Base-by-base conservation (phyloP, 2,888 invertebrate genomes). In the Aleiodes leptofemur region DNA sequence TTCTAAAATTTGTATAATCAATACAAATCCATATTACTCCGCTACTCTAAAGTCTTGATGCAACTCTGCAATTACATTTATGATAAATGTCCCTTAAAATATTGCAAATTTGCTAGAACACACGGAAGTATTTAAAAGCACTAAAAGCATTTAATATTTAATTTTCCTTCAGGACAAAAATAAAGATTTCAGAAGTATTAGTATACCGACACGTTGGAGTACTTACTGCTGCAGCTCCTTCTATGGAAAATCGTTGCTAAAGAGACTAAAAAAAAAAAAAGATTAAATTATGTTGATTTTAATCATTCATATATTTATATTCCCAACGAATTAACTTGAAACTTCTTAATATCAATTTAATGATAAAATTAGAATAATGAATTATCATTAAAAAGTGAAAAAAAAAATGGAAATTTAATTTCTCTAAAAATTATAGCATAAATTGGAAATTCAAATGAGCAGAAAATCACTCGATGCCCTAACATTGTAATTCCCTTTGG, bases 71-170 rank as follows among this genome's bases (percentile, higher is more conserved):
- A 61, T 38, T 61, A 61, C 61, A 16, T 61, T 8, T 38, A 61
- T 38, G 61, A 61, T 61, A 38, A 38, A 61, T 61, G 38, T 61
- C 34, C 61, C 61, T 61, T 23, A 43, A 38, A 61, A 61, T 61
- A 43, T n/a, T 43, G 61, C 61, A 61, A 61, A 61, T 61, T 61
- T 16, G 38, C 34, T 61, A 23, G 61, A 16, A 61, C 61, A 43
- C 61, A 38, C 61, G 38, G 61, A 61, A 61, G 61, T 61, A 34
- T 61, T 61, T 38, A 16, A 16, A 14, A 61, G 9, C 61, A 61
- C 61, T 61, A 5, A 8, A 16, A 13, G 64, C 64, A 64, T 64
- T 64, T 48, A 38, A 43, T 64, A 51, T 14, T 51, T 4, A 51
- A 16, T 16, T 55, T 3, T 16, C 55, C 6, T 9, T 43, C 43